These are phyloP conservation scores for Plebejus argus DNA, from an alignment of 2,888 invertebrate species.

Conservation along the genomic window DNA sequence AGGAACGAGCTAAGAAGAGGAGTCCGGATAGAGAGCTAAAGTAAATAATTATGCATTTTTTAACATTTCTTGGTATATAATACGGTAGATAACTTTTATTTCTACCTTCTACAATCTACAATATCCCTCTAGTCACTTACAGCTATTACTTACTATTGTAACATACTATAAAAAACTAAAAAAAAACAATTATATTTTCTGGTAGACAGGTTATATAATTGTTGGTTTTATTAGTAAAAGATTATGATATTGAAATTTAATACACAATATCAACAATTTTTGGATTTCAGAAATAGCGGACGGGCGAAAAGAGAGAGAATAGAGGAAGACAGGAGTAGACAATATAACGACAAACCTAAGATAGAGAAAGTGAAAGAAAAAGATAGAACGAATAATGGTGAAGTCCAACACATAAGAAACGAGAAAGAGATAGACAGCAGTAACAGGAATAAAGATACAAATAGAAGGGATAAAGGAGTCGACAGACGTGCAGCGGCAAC, in stretches of 20 bases:
- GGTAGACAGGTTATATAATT: not conserved
- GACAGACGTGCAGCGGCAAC: not conserved
- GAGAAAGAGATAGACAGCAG: not conserved
- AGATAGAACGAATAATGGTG: not conserved
- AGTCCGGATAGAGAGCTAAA: constrained; percentile 32
- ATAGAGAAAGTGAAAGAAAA: not conserved
- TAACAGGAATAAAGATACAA: not conserved
- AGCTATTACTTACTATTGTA: too few relatives aligned
- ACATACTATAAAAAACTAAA: too few relatives aligned
- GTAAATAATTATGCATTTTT: not conserved
- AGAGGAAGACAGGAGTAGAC: constrained; percentile 30
- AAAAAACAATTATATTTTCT: too few relatives aligned
- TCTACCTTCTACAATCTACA: too few relatives aligned
- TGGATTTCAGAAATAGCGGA: not conserved
- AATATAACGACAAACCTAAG: not conserved
- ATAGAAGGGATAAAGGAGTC: not conserved
- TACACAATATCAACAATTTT: too few relatives aligned
- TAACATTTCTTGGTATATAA: too few relatives aligned
- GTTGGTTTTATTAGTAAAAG: not conserved
- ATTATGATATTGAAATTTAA: too few relatives aligned
- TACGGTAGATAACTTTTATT: too few relatives aligned
- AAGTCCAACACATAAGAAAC: not conserved
- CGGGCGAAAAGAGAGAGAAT: constrained; percentile 34
- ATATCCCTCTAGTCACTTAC: too few relatives aligned
- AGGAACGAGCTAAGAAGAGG: constrained; percentile 42